phyloP scores from a whole-genome alignment of 2,113 vertebrate species.

The Emydocephalus ijimae region DNA sequence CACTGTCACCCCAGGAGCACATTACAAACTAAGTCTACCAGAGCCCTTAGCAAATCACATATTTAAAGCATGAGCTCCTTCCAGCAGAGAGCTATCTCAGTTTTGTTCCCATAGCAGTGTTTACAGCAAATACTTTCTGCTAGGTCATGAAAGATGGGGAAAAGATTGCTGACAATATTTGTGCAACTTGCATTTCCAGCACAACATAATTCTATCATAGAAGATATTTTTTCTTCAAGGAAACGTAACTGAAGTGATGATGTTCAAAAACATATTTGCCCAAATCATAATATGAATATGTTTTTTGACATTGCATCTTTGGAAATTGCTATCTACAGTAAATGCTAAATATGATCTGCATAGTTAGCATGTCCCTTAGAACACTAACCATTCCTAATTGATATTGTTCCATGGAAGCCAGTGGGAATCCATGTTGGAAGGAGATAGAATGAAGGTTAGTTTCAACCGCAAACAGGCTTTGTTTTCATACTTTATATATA shows the following conservation, averaged over 20 bases:
- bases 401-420: background rate
- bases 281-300: background rate
- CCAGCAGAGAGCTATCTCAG: background rate
- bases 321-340: background rate
- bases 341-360: background rate
- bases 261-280: background rate
- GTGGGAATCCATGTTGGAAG: background rate
- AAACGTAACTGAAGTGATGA: background rate
- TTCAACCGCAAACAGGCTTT: background rate
- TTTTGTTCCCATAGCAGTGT: conserved; percentile 23
- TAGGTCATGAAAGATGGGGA: background rate
- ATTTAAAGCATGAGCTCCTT: background rate
- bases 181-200: background rate
- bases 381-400: background rate
- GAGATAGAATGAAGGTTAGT: background rate
- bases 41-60: background rate
- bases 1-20: conserved; percentile 14
- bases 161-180: background rate
- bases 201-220: background rate
- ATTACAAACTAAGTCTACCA: background rate
- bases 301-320: background rate
- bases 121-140: conserved; percentile 8
- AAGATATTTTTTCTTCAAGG: background rate
- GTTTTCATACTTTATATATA: background rate
- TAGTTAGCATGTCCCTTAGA: background rate